Evolutionary conservation across 2,888 invertebrate species (phyloP), one percentile per base, ranked within the genome.

Genomic region (Clepsis dumicolana): DNA sequence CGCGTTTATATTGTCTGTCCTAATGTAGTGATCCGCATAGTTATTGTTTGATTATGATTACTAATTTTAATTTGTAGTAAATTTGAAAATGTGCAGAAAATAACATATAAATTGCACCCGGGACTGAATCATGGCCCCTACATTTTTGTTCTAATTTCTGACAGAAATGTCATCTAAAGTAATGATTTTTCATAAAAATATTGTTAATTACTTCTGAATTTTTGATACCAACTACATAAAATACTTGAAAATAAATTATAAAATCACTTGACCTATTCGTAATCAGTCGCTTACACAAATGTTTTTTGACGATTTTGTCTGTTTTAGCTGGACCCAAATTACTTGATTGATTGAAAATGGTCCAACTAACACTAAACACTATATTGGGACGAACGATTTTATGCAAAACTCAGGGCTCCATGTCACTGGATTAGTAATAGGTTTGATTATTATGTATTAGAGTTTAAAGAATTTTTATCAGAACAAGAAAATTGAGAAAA

Each of bases 381-480:
- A 44, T 18, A 5, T 44, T 44, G 8, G 18, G 44, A 44, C 44
- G 18, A 44, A 16, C 44, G 14, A 8, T 44, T 18, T 18, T 44
- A 44, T 44, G 44, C 44, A 18, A 44, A 44, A 44, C 16, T 44
- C 1, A 38, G n/a, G 12, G 21, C 48, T 27, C 54, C 14, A 18
- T 4, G 57, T 48, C 62, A 57, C 62, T 29, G 50, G 38, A 57
- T 35, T 67, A 64, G 48, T 38, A 57, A 59, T 68, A 68, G 63
- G 63, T 64, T 68, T 68, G 63, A 68, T 68, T 59, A 64, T 25
- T 18, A 8, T 68, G 68, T 68, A 57, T 52, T 67, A 68, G 68
- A 59, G 16, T 71, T n/a, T 71, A 74, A 71, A 70, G 65, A 68
- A 67, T 73, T 70, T 73, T 73, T 73, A 74, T 71, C 71, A 29